phyloP scores from a whole-genome alignment of 1,140 invertebrate species.

The Thaumatotibia leucotreta region DNA sequence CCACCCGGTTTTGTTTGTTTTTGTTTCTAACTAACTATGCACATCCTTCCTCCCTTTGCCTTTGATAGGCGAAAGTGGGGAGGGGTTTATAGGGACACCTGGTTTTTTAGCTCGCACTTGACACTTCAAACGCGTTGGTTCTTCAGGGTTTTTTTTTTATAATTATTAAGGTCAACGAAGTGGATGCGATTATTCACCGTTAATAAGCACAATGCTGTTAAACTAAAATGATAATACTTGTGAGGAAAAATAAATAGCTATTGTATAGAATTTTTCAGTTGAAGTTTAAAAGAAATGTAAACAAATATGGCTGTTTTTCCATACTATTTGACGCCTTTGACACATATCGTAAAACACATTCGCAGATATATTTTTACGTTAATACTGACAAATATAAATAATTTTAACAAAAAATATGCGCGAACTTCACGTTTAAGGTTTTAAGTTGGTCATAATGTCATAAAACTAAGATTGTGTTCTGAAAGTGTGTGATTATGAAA shows the following conservation, averaged over 20 bases:
- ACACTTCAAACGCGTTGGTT: constrained; percentile 6
- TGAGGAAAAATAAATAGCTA: not conserved
- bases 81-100: not conserved
- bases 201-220: not conserved
- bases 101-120: not conserved
- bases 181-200: not conserved
- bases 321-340: no score
- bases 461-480: no score
- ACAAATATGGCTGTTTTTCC: no score
- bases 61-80: not conserved
- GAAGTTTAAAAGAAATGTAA: no score
- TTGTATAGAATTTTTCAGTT: no score
- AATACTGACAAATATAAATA: no score
- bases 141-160: not conserved
- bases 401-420: no score
- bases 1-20: constrained; percentile 39
- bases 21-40: constrained; percentile 27
- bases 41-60: constrained; percentile 16
- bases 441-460: no score
- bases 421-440: no score
- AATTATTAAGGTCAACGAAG: not conserved
- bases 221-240: not conserved
- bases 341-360: no score
- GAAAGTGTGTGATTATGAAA: no score
- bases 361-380: no score